Base-by-base conservation (phyloP, 1,140 invertebrate genomes). In the Mylabris phalerata region DNA sequence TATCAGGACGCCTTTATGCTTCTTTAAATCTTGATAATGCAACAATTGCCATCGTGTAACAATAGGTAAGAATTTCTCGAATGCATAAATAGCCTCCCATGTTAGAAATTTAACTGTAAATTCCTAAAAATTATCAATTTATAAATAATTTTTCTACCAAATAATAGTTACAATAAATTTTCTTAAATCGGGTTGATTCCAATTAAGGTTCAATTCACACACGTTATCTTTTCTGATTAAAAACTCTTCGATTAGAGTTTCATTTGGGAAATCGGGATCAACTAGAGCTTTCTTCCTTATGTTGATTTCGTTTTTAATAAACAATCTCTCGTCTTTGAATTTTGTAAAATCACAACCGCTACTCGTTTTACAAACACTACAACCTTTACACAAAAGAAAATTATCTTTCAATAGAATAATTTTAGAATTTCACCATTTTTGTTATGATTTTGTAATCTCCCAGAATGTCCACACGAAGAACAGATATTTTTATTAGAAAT, bases 51-150 rank as follows among this genome's bases (percentile, higher is more conserved):
- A 89, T 46, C 88, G 79, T 1, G 86, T 90, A 3, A 88, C 68
- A 9, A 93, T 68, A 0, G 89, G 87, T 51, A 92, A 77, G 59
- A 90, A 84, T 73, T 92, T 92, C 62, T 85, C 81, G 56, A 89
- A 83, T 42, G 84, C 79, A 69, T 92, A 90, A 24, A 83, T 78
- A 67, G 84, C 80, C n/a, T 84, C 80, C 90, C 90, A 93, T 55
- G 78, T 76, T 42, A 91, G 69, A 65, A 84, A 79, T 51, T 75
- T 76, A 0, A 75, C 76, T 71, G 88, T 82, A 64, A 89, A 81
- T 70, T 80, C 80, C 82, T 87, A 64, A 51, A 78, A 77, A 61
- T 62, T 62, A 52, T 43, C 51, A 57, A 59, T 39, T 42, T 45
- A 32, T 42, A 47, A 58, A 13, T 4, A 42, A 47, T 45, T 47